Evolutionary conservation across 2,797 vertebrate species (phyloP).

Genomic region (Bovichtus variegatus): DNA sequence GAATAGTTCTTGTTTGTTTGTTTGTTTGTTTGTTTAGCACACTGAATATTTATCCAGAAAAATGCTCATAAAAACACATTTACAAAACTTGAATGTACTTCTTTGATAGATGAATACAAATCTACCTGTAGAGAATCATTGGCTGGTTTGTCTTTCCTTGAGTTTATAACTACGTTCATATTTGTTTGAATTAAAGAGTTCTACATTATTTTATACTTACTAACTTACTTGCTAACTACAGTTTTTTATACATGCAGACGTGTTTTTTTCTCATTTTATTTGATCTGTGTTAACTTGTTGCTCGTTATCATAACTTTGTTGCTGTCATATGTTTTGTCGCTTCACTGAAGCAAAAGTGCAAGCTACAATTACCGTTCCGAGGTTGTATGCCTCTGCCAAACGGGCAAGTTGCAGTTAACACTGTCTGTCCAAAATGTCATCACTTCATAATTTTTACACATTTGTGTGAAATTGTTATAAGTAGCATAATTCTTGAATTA

Average conservation of each 20-base stretch:
- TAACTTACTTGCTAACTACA: not conserved
- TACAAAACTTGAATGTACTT: not conserved
- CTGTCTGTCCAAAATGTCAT: no score
- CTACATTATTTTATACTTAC: not conserved
- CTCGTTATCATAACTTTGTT: no score
- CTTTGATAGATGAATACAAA: not conserved
- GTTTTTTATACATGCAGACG: not conserved
- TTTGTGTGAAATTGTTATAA: no score
- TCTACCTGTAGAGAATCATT: not conserved
- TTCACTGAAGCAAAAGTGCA: no score
- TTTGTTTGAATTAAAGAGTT: not conserved
- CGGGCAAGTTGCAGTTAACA: no score
- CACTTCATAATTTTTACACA: no score
- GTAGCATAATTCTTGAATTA: no score
- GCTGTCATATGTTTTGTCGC: not conserved
- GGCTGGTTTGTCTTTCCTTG: not conserved
- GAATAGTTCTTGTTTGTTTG: not conserved
- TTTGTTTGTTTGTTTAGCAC: not conserved
- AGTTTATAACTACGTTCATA: not conserved
- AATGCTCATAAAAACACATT: not conserved
- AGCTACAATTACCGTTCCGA: no score
- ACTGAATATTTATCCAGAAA: not conserved
- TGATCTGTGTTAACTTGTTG: no score
- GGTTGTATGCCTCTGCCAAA: no score
- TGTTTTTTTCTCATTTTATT: not conserved